Evolutionary conservation across 2,113 vertebrate species (phyloP), one percentile per base, ranked within the genome.

Genomic region (Centropus bengalensis): DNA sequence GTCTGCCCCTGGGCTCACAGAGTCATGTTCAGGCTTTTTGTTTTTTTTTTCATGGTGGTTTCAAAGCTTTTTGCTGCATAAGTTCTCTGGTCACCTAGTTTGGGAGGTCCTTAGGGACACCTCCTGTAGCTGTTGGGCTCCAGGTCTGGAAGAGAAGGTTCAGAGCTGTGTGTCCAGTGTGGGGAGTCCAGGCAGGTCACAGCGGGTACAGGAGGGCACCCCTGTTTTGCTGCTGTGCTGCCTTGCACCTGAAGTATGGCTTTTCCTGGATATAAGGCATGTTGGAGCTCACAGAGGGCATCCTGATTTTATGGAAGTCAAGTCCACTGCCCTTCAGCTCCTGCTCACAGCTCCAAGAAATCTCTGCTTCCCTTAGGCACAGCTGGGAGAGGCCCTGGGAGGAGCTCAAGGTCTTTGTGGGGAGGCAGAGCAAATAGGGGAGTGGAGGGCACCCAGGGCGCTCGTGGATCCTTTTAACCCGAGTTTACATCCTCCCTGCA

Each of bases 11-110:
- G 14, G 51, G n/a, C 55, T 27, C 6, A 0, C 7, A 6, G 68
- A 3, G 0, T 8, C 0, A 5, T 36, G 23, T 19, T 14, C 0
- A 1, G 23, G 58, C 55, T 45, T 14, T 2, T 36, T 36, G 36
- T 36, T 36, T 85, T 85, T 82, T 21, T 87, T 82, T 54, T 88
- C 19, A 2, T 5, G 8, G 22, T 68, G 22, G 5, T 88, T 38
- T 68, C 8, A 82, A 79, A 91, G 69, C 86, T 80, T 76, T 75
- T 68, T 56, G 40, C 63, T 58, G 47, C 8, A 3, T 12, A 6
- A 80, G 55, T 64, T 62, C 58, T 77, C 40, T 63, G 47, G 10
- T 18, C 15, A 2, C 23, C 33, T 56, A 6, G 27, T 68, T 73
- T n/a, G 28, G 10, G 60, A 52, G 33, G 70, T 59, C 66, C 66